Conservation (phyloP, 2,888 invertebrate species). For the Hedya salicella region DNA sequence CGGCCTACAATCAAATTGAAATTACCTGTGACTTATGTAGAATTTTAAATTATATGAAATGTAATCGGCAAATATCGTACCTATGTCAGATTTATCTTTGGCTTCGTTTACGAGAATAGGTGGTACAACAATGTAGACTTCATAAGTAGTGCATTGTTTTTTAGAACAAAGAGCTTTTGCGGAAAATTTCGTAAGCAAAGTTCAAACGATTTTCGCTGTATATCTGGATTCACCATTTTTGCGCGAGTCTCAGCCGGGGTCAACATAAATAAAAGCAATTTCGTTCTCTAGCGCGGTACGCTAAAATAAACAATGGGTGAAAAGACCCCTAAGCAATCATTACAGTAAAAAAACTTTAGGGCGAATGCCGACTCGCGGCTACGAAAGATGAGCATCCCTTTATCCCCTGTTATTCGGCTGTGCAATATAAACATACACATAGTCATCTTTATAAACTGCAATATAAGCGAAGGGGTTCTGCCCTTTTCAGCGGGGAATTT, state of each 20-base stretch:
- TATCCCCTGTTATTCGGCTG: constrained; percentile 54
- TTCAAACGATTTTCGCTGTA: constrained; percentile 14
- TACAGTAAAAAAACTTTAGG: constrained; percentile 67
- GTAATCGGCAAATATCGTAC: no score
- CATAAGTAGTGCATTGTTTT: neutral
- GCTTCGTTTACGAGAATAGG: no score
- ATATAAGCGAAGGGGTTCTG: constrained; percentile 23
- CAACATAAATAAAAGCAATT: constrained; percentile 50
- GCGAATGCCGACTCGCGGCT: constrained; percentile 52
- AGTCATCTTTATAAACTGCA: constrained; percentile 36
- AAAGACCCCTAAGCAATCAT: constrained; percentile 68
- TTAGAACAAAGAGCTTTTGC: constrained; percentile 13
- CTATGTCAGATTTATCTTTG: no score
- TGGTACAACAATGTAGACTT: neutral
- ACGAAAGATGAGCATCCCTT: constrained; percentile 68
- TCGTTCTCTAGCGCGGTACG: constrained; percentile 57
- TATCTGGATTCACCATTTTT: constrained; percentile 17
- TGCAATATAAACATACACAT: constrained; percentile 37
- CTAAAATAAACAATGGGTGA: constrained; percentile 70
- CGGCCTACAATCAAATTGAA: neutral
- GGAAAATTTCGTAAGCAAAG: neutral
- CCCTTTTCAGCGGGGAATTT: neutral
- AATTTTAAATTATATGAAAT: neutral
- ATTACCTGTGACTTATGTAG: neutral
- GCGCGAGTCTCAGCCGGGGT: neutral